Conservation (phyloP, 2,888 invertebrate species). For the Leucozona laternaria region DNA sequence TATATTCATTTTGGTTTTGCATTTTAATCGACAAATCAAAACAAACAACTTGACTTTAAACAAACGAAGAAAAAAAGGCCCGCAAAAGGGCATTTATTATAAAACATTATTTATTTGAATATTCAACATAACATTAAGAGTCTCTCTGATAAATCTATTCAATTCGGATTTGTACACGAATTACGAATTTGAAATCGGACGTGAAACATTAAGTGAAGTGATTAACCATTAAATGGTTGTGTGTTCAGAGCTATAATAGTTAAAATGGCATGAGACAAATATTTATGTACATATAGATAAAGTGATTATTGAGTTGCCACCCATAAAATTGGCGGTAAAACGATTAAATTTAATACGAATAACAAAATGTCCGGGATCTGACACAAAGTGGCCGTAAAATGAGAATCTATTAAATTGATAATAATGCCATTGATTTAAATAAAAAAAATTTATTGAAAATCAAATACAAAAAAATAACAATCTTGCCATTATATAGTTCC, state of each 20-base stretch:
- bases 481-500: conserved; percentile 29
- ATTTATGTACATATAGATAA: neutral
- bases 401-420: neutral
- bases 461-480: neutral
- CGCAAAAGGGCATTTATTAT: conserved; percentile 44
- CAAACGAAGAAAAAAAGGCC: neutral
- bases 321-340: conserved; percentile 27
- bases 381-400: neutral
- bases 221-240: conserved; percentile 34
- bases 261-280: neutral
- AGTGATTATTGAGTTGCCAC: conserved; percentile 5
- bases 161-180: neutral
- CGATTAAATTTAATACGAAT: neutral
- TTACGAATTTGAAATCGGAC: conserved; percentile 38
- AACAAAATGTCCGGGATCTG: neutral
- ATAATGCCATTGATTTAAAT: conserved; percentile 14
- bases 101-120: neutral
- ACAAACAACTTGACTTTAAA: neutral
- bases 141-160: neutral
- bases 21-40: conserved; percentile 15
- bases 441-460: neutral
- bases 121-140: neutral
- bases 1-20: conserved; percentile 27
- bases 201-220: conserved; percentile 52
- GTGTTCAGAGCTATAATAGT: neutral